Base-by-base conservation (phyloP, 2,888 invertebrate genomes). In the Limnephilus marmoratus region DNA sequence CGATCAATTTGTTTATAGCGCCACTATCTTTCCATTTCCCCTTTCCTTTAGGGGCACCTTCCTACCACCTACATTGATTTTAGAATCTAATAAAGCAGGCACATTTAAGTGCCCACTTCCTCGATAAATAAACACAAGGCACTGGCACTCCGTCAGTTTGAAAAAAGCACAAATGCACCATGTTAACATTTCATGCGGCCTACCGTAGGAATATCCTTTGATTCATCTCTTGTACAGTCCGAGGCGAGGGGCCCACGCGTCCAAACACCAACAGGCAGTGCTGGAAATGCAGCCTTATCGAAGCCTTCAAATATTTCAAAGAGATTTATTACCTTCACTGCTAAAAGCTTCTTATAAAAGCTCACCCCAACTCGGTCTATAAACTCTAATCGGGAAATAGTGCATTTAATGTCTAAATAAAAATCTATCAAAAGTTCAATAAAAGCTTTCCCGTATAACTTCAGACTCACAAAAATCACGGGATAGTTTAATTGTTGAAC, bases 151-250 rank as follows among this genome's bases (percentile, higher is more conserved):
- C 9, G 68, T 24, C 24, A 24, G n/a, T 89, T 89, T 80, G 88
- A 89, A 89, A 89, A 89, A 89, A 34, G 81, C 41, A 89, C 80
- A 49, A 87, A 87, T 89, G 68, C 88, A 89, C 86, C 68, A 89
- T 89, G 88, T 89, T 80, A 89, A 89, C 88, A 89, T 53, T 34
- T 24, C 68, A 81, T 68, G 31, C 37, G 34, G 37, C 88, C 88
- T 89, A n/a, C 80, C 80, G 88, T 80, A 81, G 34, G 68, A 37
- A 81, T 87, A 68, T 89, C 80, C 88, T 9, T 68, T 24, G 88
- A 80, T 89, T 80, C 88, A 89, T 89, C 88, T 89, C 88, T 34
- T 15, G 80, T 11, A 18, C n/a, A 34, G 80, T 89, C 88, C 80
- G 80, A 68, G 88, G 68, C 88, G n/a, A 80, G 68, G 80, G 31